Conservation (phyloP, 2,888 invertebrate genomes). For the Sarcophaga rosellei region DNA sequence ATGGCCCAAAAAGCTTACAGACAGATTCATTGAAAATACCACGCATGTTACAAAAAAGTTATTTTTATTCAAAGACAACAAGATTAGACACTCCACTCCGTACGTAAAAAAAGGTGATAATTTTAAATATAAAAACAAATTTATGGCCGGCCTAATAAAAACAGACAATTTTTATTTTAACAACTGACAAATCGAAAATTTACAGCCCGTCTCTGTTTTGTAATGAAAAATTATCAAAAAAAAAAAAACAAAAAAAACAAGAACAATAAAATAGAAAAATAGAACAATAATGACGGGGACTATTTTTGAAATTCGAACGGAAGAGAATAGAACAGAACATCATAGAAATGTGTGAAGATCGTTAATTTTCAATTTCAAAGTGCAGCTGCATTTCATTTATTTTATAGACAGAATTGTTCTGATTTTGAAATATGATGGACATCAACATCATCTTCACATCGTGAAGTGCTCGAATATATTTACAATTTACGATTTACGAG, state of each 20-base stretch:
- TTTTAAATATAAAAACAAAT: slow-evolving; percentile 38
- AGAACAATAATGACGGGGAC: slow-evolving; percentile 3
- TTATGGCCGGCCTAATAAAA: slow-evolving; percentile 60
- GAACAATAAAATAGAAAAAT: neutral
- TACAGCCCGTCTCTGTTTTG: slow-evolving; percentile 22
- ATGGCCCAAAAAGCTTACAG: slow-evolving; percentile 12
- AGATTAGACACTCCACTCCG: neutral
- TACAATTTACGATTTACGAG: neutral
- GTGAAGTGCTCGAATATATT: neutral
- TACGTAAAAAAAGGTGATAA: neutral
- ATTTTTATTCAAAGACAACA: slow-evolving; percentile 39
- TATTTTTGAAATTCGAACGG: neutral
- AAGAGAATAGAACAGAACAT: slow-evolving; percentile 7
- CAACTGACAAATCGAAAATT: slow-evolving; percentile 68
- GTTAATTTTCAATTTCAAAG: slow-evolving; percentile 54
- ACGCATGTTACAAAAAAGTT: slow-evolving; percentile 55
- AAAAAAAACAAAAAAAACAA: slow-evolving; percentile 12
- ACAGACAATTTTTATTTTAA: slow-evolving; percentile 63
- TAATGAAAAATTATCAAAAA: slow-evolving; percentile 6
- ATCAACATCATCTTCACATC: slow-evolving; percentile 27
- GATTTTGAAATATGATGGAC: slow-evolving; percentile 28
- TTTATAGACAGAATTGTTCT: slow-evolving; percentile 17
- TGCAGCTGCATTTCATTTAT: slow-evolving; percentile 62
- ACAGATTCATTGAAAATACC: slow-evolving; percentile 49
- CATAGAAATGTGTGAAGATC: slow-evolving; percentile 59